Base-by-base conservation (phyloP, 2,113 vertebrate genomes). In the Shinisaurus crocodilurus region DNA sequence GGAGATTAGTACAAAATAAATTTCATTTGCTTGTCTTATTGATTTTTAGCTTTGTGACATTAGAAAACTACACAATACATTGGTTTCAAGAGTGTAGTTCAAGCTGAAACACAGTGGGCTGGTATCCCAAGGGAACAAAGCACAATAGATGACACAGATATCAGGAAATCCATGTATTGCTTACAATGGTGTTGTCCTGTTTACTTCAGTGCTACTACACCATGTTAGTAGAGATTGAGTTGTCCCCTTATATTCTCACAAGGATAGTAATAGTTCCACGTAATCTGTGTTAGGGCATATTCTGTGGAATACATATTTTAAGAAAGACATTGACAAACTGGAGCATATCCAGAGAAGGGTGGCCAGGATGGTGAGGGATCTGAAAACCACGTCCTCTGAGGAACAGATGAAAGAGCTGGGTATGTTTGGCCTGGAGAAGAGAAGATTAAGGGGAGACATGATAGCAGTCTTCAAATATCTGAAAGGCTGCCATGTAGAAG, bases 1-100 rank as follows among this genome's bases (percentile, higher is more conserved):
- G 40, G 37, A 83, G 69, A 83, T 89, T 40, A 76, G n/a, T 37
- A 82, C 48, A 89, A 89, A 34, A 89, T 45, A 82, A 89, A 60
- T 72, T 63, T 82, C 29, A 89, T 89, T 89, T 89, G 27, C 57
- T 89, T 13, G 82, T 32, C 16, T 0, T 37, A 12, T 84, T 82
- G 72, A 82, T 60, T 87, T 90, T 87, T 25, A 87, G 43, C 23
- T 82, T 79, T 40, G 74, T 67, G 1, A 1, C 63, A 5, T 9
- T 81, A 10, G 27, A 29, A 75, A 70, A 29, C 50, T 15, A 70
- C 34, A 18, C 40, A 84, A 32, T 27, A 25, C 4, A 80, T 76
- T 6, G 1, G 6, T 60, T 91, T 75, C 40, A 12, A 29, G 0
- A 3, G 0, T 0, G 29, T 65, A 40, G 23, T 75, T 83, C 43